phyloP scores from a whole-genome alignment of 2,113 vertebrate species.

The Vidua macroura region DNA sequence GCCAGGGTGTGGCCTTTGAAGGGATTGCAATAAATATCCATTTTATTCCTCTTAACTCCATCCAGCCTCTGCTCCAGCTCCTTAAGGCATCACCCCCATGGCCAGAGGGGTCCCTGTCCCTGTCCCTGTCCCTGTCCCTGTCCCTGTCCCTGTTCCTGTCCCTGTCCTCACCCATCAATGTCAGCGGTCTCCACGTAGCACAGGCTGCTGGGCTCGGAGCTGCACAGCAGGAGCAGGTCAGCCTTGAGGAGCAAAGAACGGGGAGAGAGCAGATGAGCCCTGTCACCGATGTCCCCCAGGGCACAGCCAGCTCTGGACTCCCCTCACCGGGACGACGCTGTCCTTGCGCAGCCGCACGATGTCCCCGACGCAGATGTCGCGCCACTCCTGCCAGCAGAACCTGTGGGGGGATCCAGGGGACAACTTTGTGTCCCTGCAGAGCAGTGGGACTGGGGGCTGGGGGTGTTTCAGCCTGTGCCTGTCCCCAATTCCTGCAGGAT shows the following conservation, averaged over 20 bases:
- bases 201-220: conserved; percentile 90
- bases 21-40: neutral
- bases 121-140: neutral
- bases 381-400: conserved; percentile 80
- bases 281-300: accelerated
- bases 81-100: neutral
- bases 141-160: neutral
- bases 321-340: conserved; percentile 85
- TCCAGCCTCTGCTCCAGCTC: neutral
- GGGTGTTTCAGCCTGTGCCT: neutral
- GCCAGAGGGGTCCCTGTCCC: accelerated
- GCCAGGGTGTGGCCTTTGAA: neutral
- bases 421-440: neutral
- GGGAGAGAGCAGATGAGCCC: neutral
- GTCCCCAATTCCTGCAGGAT: neutral
- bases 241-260: conserved; percentile 57
- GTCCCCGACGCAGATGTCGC: conserved; percentile 83
- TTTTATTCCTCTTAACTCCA: neutral
- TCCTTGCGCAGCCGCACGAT: conserved; percentile 83
- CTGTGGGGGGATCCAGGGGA: conserved; percentile 44
- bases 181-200: conserved; percentile 93
- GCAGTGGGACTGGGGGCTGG: accelerated
- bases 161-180: conserved; percentile 86
- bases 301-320: accelerated
- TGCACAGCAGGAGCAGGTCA: conserved; percentile 87